Percentiles rank a stretch among this genome's conserved stretches.
phyloP scores from a whole-genome alignment of 1,140 invertebrate species.

The Papilio helenus region DNA sequence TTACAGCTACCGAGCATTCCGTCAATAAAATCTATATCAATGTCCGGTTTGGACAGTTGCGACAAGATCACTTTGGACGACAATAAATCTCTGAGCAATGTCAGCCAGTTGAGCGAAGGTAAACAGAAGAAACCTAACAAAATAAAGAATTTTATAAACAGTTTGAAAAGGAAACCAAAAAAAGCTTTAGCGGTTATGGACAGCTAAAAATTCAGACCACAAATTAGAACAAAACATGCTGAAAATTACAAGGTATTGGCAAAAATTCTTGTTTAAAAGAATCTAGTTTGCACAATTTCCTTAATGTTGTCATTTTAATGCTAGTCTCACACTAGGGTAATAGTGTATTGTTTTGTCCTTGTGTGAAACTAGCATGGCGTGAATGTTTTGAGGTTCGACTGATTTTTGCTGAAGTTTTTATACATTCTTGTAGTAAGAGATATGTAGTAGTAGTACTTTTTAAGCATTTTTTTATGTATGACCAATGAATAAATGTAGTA shows the following conservation, averaged over 20 bases:
- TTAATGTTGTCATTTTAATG: too few species aligned
- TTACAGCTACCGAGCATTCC: slow-evolving; percentile 41
- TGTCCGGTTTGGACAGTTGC: slow-evolving; percentile 44
- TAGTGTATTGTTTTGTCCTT: too few species aligned
- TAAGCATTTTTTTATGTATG: not conserved
- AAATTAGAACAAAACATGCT: not conserved
- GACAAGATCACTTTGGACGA: slow-evolving; percentile 42
- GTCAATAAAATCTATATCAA: slow-evolving; percentile 42
- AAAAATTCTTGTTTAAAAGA: not conserved
- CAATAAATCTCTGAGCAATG: slow-evolving; percentile 48
- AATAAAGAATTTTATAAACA: slow-evolving; percentile 43
- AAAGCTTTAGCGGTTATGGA: slow-evolving; percentile 37
- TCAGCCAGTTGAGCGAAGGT: slow-evolving; percentile 46
- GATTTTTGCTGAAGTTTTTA: too few species aligned
- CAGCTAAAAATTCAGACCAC: not conserved
- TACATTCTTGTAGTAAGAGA: not conserved
- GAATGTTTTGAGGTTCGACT: too few species aligned
- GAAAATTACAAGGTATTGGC: not conserved
- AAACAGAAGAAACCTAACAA: slow-evolving; percentile 55
- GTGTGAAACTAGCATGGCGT: not conserved
- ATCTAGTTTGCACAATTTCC: too few species aligned
- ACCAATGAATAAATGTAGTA: not conserved
- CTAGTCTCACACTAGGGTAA: too few species aligned
- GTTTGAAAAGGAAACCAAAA: slow-evolving; percentile 44
- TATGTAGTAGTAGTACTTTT: not conserved